phyloP scores from a whole-genome alignment of 2,113 vertebrate genomes.

The Barbus barbus region DNA sequence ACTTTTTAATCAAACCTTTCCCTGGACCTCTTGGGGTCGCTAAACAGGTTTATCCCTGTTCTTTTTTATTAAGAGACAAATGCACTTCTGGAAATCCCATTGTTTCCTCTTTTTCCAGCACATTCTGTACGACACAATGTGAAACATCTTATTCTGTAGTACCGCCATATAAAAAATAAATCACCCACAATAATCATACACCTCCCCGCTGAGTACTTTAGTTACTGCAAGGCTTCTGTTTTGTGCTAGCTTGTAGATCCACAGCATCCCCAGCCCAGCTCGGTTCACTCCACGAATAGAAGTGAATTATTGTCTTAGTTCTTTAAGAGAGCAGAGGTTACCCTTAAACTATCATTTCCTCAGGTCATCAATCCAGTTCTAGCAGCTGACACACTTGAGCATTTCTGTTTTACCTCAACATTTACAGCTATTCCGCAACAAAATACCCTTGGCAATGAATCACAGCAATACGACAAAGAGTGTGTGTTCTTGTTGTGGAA shows the following conservation, averaged over 20 bases:
- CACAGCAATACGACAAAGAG: background rate
- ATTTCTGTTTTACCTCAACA: slow-evolving; percentile 36
- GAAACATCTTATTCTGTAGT: slow-evolving; percentile 72
- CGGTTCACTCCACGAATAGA: background rate
- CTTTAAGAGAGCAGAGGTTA: slow-evolving; percentile 31
- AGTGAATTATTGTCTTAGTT: slow-evolving; percentile 31
- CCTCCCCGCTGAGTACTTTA: slow-evolving; percentile 73
- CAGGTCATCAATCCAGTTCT: slow-evolving; percentile 21
- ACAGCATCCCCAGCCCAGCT: slow-evolving; percentile 43
- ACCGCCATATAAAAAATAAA: slow-evolving; percentile 76
- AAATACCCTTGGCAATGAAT: slow-evolving; percentile 7
- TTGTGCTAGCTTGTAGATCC: slow-evolving; percentile 56
- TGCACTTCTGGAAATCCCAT: slow-evolving; percentile 70
- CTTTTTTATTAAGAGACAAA: slow-evolving; percentile 23
- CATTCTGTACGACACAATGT: slow-evolving; percentile 67
- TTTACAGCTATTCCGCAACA: slow-evolving; percentile 6
- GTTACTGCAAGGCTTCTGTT: slow-evolving; percentile 73
- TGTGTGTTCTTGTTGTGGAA: background rate
- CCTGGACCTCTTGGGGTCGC: slow-evolving; percentile 64
- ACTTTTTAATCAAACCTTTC: slow-evolving; percentile 74
- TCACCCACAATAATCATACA: slow-evolving; percentile 75
- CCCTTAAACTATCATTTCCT: slow-evolving; percentile 35
- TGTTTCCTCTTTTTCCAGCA: slow-evolving; percentile 69
- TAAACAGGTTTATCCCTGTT: slow-evolving; percentile 40
- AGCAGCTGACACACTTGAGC: slow-evolving; percentile 21